Evolutionary conservation across 2,888 invertebrate species (phyloP), one percentile per base, ranked within the genome.

Genomic region (Alcis repandata): DNA sequence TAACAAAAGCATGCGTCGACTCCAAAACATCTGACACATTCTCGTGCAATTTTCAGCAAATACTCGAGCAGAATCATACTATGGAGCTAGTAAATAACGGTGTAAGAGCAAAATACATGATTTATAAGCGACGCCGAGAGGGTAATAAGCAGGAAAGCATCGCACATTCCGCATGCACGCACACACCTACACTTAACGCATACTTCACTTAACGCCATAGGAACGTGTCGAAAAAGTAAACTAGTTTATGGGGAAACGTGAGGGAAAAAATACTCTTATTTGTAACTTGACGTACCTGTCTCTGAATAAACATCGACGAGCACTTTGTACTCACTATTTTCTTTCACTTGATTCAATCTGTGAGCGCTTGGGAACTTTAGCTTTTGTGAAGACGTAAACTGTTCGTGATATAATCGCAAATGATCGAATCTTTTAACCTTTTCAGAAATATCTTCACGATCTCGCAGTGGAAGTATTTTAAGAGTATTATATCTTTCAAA

Each of bases 161-260:
- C 65, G 57, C 52, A 54, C 73, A 72, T 72, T 73, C 59, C 59
- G 49, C 69, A 72, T 72, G 72, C 72, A 68, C 59, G 70, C 70
- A 68, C 69, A 62, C 68, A 68, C 59, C 69, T 46, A 68, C 69
- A 72, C 72, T 72, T 71, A 75, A 68, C 68, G 67, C 65, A 68
- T 72, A 76, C 79, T 76, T 79, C 74, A 79, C 77, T 81, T 76
- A 78, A 74, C 76, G 67, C 69, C 68, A 67, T 49, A 61, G 56
- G 64, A 71, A 80, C 82, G 82, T 80, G 80, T 74, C 71, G 77
- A 77, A 75, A 78, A 78, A 77, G 69, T 74, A 79, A 75, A 74
- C 73, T 72, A 75, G 41, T 69, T 58, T 45, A 54, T 59, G 49
- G 48, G 40, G 17, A 53, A 59, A 59, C 19, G 54, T 43, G 43